A percentile compares a stretch with the other conserved stretches of the same genome.
These are phyloP conservation scores for Patella depressa DNA, from an alignment of 2,888 invertebrate genomes.

Conservation along the genomic window DNA sequence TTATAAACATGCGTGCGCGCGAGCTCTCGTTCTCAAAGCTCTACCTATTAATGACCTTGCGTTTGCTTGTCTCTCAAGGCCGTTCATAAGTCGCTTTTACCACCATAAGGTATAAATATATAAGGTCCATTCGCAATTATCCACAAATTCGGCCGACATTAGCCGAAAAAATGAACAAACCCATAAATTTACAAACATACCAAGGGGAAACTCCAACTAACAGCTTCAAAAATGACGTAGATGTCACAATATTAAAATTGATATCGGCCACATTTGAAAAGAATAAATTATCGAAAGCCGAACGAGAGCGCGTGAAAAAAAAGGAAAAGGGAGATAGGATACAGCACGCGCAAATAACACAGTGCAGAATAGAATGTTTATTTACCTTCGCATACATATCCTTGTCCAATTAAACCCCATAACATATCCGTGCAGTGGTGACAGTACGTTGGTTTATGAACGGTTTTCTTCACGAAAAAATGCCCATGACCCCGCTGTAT, in stretches of 20 bases:
- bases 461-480: slow-evolving; percentile 99
- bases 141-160: neutral
- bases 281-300: slow-evolving; percentile 11
- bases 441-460: slow-evolving; percentile 99
- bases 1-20: too few species aligned
- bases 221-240: slow-evolving; percentile 1
- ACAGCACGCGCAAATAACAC: slow-evolving; percentile 12
- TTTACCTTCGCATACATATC: slow-evolving; percentile 99
- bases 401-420: slow-evolving; percentile 99
- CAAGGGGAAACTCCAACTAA: neutral
- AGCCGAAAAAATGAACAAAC: neutral
- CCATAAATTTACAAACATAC: neutral
- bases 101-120: neutral
- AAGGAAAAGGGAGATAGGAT: slow-evolving; percentile 10
- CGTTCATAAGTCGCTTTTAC: neutral
- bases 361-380: slow-evolving; percentile 11
- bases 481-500: slow-evolving; percentile 79
- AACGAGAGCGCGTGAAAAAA: slow-evolving; percentile 10
- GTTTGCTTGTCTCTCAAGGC: too few species aligned
- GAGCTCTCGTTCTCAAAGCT: too few species aligned
- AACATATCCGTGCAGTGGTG: slow-evolving; percentile 99
- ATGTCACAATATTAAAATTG: slow-evolving; percentile 29
- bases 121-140: neutral
- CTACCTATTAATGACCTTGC: too few species aligned
- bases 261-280: slow-evolving; percentile 17